These are phyloP conservation scores for Pygoscelis adeliae DNA, from an alignment of 2,113 vertebrate species.

Conservation along the genomic window DNA sequence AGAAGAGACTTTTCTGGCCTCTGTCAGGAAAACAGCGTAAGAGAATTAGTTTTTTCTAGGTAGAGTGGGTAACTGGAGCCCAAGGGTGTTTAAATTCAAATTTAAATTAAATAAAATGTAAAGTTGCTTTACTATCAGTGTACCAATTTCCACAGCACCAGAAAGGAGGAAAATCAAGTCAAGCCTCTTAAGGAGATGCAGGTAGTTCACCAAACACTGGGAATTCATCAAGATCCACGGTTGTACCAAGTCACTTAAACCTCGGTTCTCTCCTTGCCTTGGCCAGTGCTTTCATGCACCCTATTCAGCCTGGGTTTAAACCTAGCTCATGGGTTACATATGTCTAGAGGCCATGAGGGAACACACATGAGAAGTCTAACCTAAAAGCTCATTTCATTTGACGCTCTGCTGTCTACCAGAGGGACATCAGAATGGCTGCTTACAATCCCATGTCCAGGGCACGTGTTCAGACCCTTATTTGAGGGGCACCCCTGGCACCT, in stretches of 20 bases:
- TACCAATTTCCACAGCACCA: not conserved
- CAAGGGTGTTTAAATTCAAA: not conserved
- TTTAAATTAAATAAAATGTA: not conserved
- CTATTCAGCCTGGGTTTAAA: not conserved
- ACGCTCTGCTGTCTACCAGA: not conserved
- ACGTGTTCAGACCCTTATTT: not conserved
- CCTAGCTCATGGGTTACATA: not conserved
- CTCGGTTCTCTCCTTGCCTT: not conserved
- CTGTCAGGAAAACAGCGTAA: not conserved
- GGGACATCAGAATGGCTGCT: not conserved
- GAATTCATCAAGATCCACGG: not conserved
- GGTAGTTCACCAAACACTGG: not conserved
- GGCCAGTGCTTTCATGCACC: not conserved
- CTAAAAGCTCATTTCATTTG: not conserved
- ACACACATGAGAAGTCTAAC: not conserved
- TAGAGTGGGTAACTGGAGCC: not conserved
- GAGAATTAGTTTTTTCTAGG: not conserved
- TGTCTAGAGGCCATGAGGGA: not conserved
- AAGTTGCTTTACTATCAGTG: not conserved
- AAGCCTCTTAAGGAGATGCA: not conserved
- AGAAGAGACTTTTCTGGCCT: not conserved
- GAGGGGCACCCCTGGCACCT: not conserved
- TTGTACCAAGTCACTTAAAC: not conserved
- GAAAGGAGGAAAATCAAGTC: not conserved
- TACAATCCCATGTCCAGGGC: not conserved